phyloP scores from a whole-genome alignment of 2,113 vertebrate species.

The Condylura cristata region DNA sequence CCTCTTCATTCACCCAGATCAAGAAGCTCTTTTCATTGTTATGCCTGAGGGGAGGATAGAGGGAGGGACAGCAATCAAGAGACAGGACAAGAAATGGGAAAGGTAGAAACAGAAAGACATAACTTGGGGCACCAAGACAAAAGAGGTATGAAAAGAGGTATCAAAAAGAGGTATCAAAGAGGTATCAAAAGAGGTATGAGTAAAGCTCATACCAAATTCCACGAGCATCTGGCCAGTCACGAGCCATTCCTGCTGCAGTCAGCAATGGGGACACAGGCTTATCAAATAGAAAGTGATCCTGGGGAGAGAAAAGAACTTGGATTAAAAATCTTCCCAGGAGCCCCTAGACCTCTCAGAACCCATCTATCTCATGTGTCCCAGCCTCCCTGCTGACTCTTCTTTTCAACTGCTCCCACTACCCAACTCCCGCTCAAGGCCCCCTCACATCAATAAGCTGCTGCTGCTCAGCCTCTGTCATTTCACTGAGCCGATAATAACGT shows the following conservation, averaged over 20 bases:
- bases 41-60: slow-evolving; percentile 84
- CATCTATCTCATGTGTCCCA: background rate
- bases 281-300: slow-evolving; percentile 93
- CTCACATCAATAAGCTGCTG: slow-evolving; percentile 92
- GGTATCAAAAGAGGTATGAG: background rate
- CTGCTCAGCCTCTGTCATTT: slow-evolving; percentile 90
- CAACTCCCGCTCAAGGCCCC: background rate
- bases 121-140: background rate
- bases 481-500: slow-evolving; percentile 88
- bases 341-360: background rate
- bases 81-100: background rate
- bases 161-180: background rate
- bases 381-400: background rate
- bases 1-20: slow-evolving; percentile 92
- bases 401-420: background rate
- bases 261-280: slow-evolving; percentile 91
- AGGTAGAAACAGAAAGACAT: background rate
- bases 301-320: slow-evolving; percentile 13
- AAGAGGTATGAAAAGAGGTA: background rate
- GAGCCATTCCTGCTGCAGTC: slow-evolving; percentile 90
- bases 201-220: slow-evolving; percentile 88
- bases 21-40: slow-evolving; percentile 92
- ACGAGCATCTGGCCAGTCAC: slow-evolving; percentile 92
- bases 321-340: background rate
- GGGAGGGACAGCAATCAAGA: background rate